These are phyloP conservation scores for Myotis davidii DNA, from an alignment of 2,113 vertebrate genomes.

Conservation along the genomic window DNA sequence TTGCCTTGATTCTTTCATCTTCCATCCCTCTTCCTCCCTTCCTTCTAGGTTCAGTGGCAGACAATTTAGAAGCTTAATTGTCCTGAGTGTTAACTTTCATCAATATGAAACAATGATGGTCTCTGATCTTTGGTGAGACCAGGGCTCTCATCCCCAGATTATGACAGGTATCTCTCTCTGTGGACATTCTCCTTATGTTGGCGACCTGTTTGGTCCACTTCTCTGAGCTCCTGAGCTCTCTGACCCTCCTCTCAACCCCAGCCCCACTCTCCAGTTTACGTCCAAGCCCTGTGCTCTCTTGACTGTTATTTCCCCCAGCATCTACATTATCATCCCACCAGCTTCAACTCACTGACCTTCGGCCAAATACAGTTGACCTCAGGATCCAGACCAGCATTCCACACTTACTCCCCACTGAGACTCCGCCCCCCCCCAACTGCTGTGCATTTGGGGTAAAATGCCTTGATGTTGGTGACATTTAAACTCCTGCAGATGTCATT, in stretches of 20 bases:
- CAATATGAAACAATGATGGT: not conserved
- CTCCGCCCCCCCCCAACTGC: not conserved
- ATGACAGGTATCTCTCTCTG: not conserved
- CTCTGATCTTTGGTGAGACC: not conserved
- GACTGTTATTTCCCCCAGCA: not conserved
- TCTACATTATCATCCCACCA: not conserved
- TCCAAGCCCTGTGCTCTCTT: no score
- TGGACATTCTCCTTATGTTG: not conserved
- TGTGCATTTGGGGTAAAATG: slow-evolving; percentile 59
- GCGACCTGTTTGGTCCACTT: not conserved
- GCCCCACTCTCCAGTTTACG: rapidly evolving
- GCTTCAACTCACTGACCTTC: not conserved
- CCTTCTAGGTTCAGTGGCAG: not conserved
- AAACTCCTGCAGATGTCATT: slow-evolving; percentile 68
- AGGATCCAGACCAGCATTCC: not conserved
- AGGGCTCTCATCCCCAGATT: not conserved
- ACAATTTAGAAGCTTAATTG: not conserved
- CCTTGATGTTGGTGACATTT: slow-evolving; percentile 68
- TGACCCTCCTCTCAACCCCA: not conserved
- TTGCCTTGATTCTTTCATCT: not conserved
- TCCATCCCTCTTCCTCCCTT: not conserved
- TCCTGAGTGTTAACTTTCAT: not conserved
- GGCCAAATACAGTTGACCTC: not conserved
- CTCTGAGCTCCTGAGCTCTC: not conserved
- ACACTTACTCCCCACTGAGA: not conserved